phyloP scores from a whole-genome alignment of 2,113 vertebrate species.

The Hippocampus barbouri region DNA sequence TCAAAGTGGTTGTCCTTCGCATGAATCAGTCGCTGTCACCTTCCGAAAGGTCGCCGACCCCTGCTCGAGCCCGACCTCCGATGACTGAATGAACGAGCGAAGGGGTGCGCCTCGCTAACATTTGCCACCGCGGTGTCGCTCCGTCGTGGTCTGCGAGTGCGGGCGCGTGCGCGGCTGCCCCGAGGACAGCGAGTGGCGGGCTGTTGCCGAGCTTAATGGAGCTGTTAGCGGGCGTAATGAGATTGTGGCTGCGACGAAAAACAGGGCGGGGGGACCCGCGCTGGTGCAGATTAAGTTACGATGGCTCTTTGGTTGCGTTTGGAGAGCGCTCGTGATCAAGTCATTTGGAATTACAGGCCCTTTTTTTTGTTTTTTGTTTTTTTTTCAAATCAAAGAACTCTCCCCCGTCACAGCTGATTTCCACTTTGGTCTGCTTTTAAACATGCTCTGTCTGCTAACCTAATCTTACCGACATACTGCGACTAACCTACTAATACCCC shows the following conservation, averaged over 20 bases:
- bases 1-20: neutral
- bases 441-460: neutral
- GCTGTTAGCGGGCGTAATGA: conserved; percentile 76
- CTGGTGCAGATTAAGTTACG: conserved; percentile 70
- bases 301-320: conserved; percentile 63
- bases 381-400: conserved; percentile 66
- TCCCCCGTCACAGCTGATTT: conserved; percentile 54
- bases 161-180: conserved; percentile 40
- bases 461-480: too few relatives aligned
- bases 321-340: conserved; percentile 60
- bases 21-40: neutral
- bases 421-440: conserved; percentile 52
- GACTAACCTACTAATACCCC: neutral
- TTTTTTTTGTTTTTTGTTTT: too few relatives aligned
- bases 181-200: conserved; percentile 49
- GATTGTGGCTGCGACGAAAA: conserved; percentile 73
- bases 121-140: neutral
- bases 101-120: conserved; percentile 13
- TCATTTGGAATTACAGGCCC: conserved; percentile 70
- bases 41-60: conserved; percentile 1
- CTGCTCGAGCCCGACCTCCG: neutral
- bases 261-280: conserved; percentile 54
- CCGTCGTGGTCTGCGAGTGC: conserved; percentile 10
- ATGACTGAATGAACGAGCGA: neutral
- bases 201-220: conserved; percentile 70